phyloP scores from a whole-genome alignment of 1,140 invertebrate species.

The Anastrepha ludens region DNA sequence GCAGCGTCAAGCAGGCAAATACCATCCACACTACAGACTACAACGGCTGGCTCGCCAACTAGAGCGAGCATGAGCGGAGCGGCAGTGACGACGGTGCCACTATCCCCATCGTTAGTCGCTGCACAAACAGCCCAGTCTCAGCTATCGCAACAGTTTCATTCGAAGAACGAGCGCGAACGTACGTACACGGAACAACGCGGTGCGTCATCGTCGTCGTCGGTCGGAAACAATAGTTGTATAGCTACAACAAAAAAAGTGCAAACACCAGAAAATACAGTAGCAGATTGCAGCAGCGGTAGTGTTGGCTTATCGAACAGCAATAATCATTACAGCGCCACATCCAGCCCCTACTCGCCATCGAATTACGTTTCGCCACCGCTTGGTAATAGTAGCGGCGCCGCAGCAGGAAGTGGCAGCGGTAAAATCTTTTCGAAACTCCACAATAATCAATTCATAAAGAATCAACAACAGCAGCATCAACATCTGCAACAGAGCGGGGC shows the following conservation, averaged over 20 bases:
- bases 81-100: slow-evolving; percentile 6
- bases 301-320: slow-evolving; percentile 8
- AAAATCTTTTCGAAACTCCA: slow-evolving; percentile 71
- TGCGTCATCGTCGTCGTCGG: slow-evolving; percentile 40
- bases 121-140: slow-evolving; percentile 9
- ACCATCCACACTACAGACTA: slow-evolving; percentile 23
- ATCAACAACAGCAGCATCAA: slow-evolving; percentile 64
- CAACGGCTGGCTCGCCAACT: slow-evolving; percentile 9
- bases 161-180: slow-evolving; percentile 54
- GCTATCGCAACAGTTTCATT: slow-evolving; percentile 43
- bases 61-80: slow-evolving; percentile 7
- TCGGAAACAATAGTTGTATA: background rate
- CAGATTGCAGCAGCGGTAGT: slow-evolving; percentile 55
- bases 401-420: slow-evolving; percentile 34
- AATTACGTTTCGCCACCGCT: slow-evolving; percentile 1
- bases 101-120: slow-evolving; percentile 49
- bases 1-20: slow-evolving; percentile 1
- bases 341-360: background rate
- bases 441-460: slow-evolving; percentile 70
- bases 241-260: slow-evolving; percentile 18
- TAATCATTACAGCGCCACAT: slow-evolving; percentile 31
- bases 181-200: slow-evolving; percentile 39
- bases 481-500: slow-evolving; percentile 31
- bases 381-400: background rate
- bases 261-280: slow-evolving; percentile 35